A percentile compares a stretch with the other conserved stretches of the same genome.
These are phyloP conservation scores for Anguilla japonica DNA, from an alignment of 2,113 vertebrate species.

Conservation along the genomic window DNA sequence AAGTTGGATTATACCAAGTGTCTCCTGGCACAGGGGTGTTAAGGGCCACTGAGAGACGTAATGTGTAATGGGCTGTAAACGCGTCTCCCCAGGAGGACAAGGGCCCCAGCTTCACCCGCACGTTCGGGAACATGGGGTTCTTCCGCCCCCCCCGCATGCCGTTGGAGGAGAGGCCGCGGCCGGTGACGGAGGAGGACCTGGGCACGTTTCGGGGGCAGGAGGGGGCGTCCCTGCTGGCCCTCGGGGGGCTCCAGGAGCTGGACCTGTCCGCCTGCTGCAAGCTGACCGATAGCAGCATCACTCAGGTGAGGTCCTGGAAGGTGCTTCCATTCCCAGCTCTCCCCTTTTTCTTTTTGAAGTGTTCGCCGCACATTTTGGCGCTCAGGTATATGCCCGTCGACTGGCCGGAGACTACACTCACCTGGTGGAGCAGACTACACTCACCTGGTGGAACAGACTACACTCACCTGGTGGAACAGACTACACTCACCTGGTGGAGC, in stretches of 20 bases:
- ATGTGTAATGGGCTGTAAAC: neutral
- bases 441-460: no score
- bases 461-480: no score
- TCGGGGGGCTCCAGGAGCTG: constrained; percentile 72
- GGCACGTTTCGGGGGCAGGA: constrained; percentile 52
- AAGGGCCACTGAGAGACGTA: neutral
- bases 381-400: neutral
- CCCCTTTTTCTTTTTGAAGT: no score
- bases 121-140: constrained; percentile 77
- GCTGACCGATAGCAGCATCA: constrained; percentile 78
- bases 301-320: constrained; percentile 60
- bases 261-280: constrained; percentile 78
- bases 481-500: no score
- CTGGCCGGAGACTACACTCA: neutral
- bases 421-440: no score
- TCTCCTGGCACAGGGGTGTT: neutral
- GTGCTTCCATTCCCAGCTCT: no score
- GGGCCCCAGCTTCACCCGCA: constrained; percentile 70
- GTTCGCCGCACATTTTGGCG: no score
- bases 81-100: constrained; percentile 52
- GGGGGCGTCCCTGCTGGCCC: constrained; percentile 64
- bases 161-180: constrained; percentile 61
- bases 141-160: constrained; percentile 65
- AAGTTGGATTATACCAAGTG: neutral
- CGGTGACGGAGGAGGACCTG: constrained; percentile 58